Evolutionary conservation across 2,797 vertebrate genomes (phyloP), one percentile per base, ranked within the genome.

Genomic region (Tapirus indicus): DNA sequence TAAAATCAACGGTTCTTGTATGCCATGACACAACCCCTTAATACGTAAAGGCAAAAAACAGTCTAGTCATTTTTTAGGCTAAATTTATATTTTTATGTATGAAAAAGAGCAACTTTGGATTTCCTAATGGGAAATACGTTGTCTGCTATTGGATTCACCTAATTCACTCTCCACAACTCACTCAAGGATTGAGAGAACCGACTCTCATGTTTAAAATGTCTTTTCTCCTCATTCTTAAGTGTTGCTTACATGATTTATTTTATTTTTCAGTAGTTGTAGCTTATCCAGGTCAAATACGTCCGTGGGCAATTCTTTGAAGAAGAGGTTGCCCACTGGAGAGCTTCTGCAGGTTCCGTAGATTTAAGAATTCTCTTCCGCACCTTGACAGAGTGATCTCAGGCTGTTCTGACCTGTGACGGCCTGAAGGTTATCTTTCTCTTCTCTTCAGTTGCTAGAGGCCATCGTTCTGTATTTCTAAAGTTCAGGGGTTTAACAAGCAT

Each of bases 171-270:
- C 49, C 44, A 62, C 7, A 75, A 68, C 35, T 77, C 52, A 62
- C 11, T 91, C 8, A 10, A 82, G 56, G 75, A 88, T 23, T 62
- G 62, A 95, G 27, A 94, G 60, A 95, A 68, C 2, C 1, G 21
- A 75, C 14, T 35, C 11, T 66, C 6, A 41, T 44, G 44, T 78
- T 52, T 91, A 91, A 88, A 89, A 69, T 64, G 35, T 74, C 80
- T 94, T 88, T 90, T 78, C 56, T 49, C 54, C 25, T 84, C 35
- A 52, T 89, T 93, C 93, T 83, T 52, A 60, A 97, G 35, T 75
- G 38, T 10, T 77, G 47, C 27, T 93, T 58, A 60, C 12, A 27
- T 54, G 44, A 64, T 85, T 92, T 94, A 89, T 88, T 78, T 94
- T 86, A 41, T 58, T 88, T 86, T 83, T 88, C 66, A 86, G 56